phyloP scores from a whole-genome alignment of 2,113 vertebrate genomes.

The Mandrillus leucophaeus region DNA sequence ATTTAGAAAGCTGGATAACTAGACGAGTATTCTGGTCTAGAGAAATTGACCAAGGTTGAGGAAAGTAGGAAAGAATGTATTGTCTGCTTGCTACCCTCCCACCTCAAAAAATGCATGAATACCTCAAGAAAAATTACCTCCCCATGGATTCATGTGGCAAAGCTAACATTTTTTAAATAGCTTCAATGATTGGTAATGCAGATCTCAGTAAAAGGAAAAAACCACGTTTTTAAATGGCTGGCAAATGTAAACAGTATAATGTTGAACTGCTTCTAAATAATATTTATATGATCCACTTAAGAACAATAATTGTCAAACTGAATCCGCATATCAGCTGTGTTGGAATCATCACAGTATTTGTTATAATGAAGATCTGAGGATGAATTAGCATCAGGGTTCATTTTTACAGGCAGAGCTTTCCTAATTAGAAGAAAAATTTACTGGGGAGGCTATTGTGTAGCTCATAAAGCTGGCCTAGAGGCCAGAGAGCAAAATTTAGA shows the following conservation, averaged over 20 bases:
- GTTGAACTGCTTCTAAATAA: neutral
- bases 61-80: neutral
- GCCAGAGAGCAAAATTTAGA: neutral
- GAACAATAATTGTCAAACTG: neutral
- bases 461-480: neutral
- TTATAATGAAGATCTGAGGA: neutral
- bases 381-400: neutral
- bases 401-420: neutral
- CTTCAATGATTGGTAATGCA: neutral
- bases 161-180: neutral
- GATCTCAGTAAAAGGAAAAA: neutral
- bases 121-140: neutral
- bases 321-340: neutral
- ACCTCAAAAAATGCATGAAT: neutral
- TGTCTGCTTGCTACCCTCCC: neutral
- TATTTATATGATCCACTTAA: neutral
- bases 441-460: neutral
- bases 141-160: neutral
- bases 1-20: neutral
- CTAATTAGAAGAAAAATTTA: neutral
- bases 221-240: neutral
- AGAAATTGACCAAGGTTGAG: neutral
- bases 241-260: neutral
- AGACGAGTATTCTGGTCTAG: neutral
- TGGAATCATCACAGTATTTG: neutral